These are phyloP conservation scores for Xestia rhomboidea DNA, from an alignment of 2,888 invertebrate species.

Conservation along the genomic window DNA sequence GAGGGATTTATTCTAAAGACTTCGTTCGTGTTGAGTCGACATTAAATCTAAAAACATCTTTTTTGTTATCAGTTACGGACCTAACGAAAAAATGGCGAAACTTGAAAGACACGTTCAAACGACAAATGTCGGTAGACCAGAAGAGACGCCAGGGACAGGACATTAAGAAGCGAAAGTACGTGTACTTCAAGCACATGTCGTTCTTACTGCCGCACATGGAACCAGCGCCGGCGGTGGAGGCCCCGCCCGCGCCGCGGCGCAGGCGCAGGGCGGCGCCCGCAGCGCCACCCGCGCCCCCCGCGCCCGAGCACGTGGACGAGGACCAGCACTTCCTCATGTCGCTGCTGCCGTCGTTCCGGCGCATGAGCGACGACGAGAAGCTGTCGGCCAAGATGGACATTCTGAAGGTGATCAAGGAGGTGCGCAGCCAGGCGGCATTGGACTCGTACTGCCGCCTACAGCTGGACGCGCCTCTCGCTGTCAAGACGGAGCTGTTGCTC, in stretches of 20 bases:
- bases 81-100: conserved; percentile 77
- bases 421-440: conserved; percentile 25
- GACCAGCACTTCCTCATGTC: conserved; percentile 77
- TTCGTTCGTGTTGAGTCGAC: neutral
- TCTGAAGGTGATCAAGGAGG: conserved; percentile 73
- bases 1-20: neutral
- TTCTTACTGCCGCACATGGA: conserved; percentile 72
- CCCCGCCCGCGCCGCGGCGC: conserved; percentile 12
- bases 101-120: conserved; percentile 75
- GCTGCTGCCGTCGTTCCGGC: conserved; percentile 74
- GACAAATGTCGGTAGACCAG: conserved; percentile 69
- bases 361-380: conserved; percentile 75
- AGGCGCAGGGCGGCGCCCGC: conserved; percentile 27
- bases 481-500: conserved; percentile 30
- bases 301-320: conserved; percentile 67
- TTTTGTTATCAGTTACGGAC: conserved; percentile 67
- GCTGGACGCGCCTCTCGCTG: conserved; percentile 14
- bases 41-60: neutral
- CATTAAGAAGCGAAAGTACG: conserved; percentile 71
- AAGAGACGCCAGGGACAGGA: conserved; percentile 64
- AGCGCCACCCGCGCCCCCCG: neutral
- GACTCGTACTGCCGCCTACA: conserved; percentile 25
- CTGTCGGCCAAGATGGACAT: conserved; percentile 75
- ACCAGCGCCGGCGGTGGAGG: conserved; percentile 31
- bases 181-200: conserved; percentile 76